A percentile compares a stretch with the other conserved stretches of the same genome.
Evolutionary conservation across 2,888 invertebrate species (phyloP).

Genomic region (Oasisia sp.): DNA sequence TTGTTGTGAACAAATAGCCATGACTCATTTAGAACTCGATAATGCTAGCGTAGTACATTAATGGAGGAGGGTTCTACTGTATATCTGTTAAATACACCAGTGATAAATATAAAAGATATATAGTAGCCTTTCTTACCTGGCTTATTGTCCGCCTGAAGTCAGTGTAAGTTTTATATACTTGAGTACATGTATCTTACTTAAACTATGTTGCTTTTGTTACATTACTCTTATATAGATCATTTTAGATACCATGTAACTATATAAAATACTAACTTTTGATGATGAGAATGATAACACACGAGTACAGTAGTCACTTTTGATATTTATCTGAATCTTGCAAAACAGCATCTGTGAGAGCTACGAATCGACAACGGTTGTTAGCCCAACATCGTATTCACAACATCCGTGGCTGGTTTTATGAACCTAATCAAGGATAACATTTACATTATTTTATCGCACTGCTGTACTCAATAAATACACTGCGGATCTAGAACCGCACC

Average conservation of each 20-base stretch:
- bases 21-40: background rate
- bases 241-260: no score
- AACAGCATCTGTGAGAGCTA: no score
- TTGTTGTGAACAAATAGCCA: background rate
- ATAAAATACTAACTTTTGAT: no score
- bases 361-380: no score
- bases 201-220: background rate
- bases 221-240: no score
- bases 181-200: background rate
- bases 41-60: background rate
- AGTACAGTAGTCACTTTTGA: background rate
- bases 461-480: background rate
- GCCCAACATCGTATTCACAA: background rate
- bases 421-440: background rate
- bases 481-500: background rate
- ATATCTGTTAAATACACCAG: background rate
- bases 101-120: background rate
- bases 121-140: background rate
- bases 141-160: background rate
- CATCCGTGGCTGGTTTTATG: background rate
- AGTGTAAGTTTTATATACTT: background rate
- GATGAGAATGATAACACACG: background rate
- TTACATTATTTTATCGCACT: background rate
- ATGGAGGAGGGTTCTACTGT: background rate
- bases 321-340: background rate